These are phyloP conservation scores for Drosophila virilis DNA, from an alignment of 1,140 invertebrate genomes.

Conservation along the genomic window DNA sequence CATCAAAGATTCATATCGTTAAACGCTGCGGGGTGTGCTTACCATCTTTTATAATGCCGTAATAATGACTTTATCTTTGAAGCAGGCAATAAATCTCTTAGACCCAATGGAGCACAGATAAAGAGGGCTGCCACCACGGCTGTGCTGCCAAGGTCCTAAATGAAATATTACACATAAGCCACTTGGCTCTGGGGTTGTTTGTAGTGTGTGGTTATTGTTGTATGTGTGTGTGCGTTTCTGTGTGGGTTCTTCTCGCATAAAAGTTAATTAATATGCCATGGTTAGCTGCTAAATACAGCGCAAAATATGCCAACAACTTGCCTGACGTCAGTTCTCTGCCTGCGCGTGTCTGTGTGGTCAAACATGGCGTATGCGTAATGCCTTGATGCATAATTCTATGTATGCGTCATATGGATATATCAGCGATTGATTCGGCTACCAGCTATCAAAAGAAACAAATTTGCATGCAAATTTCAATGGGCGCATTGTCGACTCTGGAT, in stretches of 20 bases:
- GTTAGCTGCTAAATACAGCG: slow-evolving; percentile 75
- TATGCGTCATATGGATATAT: slow-evolving; percentile 46
- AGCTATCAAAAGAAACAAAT: slow-evolving; percentile 61
- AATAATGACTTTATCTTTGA: slow-evolving; percentile 80
- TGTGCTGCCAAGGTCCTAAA: slow-evolving; percentile 59
- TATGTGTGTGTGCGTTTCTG: slow-evolving; percentile 4
- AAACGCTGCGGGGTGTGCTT: slow-evolving; percentile 63
- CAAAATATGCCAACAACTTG: slow-evolving; percentile 60
- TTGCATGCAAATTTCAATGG: slow-evolving; percentile 75
- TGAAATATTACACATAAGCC: slow-evolving; percentile 76
- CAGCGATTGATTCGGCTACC: slow-evolving; percentile 56
- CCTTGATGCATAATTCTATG: slow-evolving; percentile 19
- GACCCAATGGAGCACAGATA: slow-evolving; percentile 64
- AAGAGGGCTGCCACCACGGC: slow-evolving; percentile 24
- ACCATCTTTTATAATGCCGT: slow-evolving; percentile 72
- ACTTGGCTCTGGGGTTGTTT: slow-evolving; percentile 24
- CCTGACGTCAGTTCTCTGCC: slow-evolving; percentile 51
- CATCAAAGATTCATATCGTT: slow-evolving; percentile 81
- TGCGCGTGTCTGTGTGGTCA: slow-evolving; percentile 11
- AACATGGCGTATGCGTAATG: slow-evolving; percentile 60
- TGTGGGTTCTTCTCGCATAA: slow-evolving; percentile 55
- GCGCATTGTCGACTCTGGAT: slow-evolving; percentile 53
- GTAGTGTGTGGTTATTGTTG: neutral
- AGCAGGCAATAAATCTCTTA: slow-evolving; percentile 78
- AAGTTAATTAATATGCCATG: slow-evolving; percentile 79